A percentile compares a stretch with the other conserved stretches of the same genome.
Conservation (phyloP, 2,888 invertebrate genomes). For the Hoplodrina ambigua region DNA sequence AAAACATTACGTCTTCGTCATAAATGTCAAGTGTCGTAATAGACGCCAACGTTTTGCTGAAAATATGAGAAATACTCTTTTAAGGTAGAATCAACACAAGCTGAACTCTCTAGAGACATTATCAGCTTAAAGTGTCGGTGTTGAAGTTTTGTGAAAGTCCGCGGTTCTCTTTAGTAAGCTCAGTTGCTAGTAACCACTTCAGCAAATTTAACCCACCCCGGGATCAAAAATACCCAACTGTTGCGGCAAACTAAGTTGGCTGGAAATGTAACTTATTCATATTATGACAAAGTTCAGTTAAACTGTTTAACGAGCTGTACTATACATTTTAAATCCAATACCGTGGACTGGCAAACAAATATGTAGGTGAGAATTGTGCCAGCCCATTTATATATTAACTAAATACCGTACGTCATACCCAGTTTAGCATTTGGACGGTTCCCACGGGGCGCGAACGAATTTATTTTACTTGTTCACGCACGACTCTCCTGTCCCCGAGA, state of each 20-base stretch:
- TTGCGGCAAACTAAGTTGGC: conserved; percentile 16
- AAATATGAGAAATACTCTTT: conserved; percentile 17
- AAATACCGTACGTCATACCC: conserved; percentile 44
- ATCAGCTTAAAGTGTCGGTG: conserved; percentile 32
- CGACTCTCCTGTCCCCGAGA: conserved; percentile 29
- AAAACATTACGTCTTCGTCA: conserved; percentile 31
- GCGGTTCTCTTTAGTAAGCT: conserved; percentile 38
- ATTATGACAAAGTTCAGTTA: conserved; percentile 7
- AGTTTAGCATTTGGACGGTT: conserved; percentile 44
- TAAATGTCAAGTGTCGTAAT: conserved; percentile 18
- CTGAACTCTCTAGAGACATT: conserved; percentile 21
- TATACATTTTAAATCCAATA: conserved; percentile 7
- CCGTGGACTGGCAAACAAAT: conserved; percentile 24
- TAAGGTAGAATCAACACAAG: conserved; percentile 21
- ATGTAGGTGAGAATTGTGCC: conserved; percentile 24
- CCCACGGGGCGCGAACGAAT: conserved; percentile 45
- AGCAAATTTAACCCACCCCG: conserved; percentile 21
- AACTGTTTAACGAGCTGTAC: conserved; percentile 4
- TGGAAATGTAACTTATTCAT: conserved; percentile 23
- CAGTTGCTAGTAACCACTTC: conserved; percentile 31
- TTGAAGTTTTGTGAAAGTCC: conserved; percentile 35
- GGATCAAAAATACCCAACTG: conserved; percentile 22
- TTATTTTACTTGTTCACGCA: conserved; percentile 52
- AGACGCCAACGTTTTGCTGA: conserved; percentile 19
- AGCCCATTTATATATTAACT: conserved; percentile 36